Evolutionary conservation across 2,888 invertebrate species (phyloP), one percentile per base, ranked within the genome.

Genomic region (Gibbula magus): DNA sequence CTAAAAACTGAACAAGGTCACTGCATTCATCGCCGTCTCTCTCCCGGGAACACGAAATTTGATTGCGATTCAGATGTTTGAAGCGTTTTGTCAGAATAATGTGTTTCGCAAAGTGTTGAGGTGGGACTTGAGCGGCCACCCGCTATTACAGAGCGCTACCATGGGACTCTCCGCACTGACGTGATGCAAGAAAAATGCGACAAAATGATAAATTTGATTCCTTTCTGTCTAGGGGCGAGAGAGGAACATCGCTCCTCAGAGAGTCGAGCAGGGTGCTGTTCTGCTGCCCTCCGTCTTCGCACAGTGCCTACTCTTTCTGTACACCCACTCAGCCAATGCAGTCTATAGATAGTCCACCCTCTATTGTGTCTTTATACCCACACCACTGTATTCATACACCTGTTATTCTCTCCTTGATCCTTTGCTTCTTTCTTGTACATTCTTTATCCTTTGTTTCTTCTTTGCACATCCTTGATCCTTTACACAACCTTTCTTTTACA

Each of bases 21-120:
- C 29, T 29, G 29, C 25, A 61, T 2, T 61, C 61, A 29, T 29
- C 61, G 29, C 13, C 29, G 29, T n/a, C 61, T 61, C 25, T 61
- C 61, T 61, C 61, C 2, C 25, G 61, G 29, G 61, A 61, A 8
- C 61, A 29, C 25, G 29, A 61, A 61, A 61, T 61, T 61, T 61
- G 61, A 61, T 61, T 61, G 61, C 61, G 61, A 61, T 61, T 61
- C 29, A 29, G 61, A 61, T 29, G 61, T 61, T 61, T 29, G 29
- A 61, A 61, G 16, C 61, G 29, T 61, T 61, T 61, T 61, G 61
- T 61, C 61, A 61, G 29, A 25, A 29, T 61, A 61, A 61, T 61
- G 61, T 25, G 61, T 61, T 61, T 25, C 16, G 25, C 29, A 16
- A 61, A 61, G 61, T 61, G 25, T 25, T 29, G 61, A 61, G 61